phyloP scores from a whole-genome alignment of 2,113 vertebrate species.

The Macquaria ambigua region DNA sequence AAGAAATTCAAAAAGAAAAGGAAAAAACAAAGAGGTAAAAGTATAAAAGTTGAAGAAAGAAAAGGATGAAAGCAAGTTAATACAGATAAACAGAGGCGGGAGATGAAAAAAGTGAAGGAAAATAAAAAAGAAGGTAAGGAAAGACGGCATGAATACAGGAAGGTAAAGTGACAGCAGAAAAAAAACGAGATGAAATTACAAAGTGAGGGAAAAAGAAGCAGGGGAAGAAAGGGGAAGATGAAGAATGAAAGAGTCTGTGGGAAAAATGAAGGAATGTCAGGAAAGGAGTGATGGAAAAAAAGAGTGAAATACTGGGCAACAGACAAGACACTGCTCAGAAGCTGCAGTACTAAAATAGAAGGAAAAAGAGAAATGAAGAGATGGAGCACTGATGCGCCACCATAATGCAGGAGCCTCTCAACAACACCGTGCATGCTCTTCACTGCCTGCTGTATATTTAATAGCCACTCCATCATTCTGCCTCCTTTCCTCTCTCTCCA shows the following conservation, averaged over 20 bases:
- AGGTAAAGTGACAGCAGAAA: neutral
- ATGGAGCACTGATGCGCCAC: constrained; percentile 70
- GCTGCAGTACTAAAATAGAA: constrained; percentile 14
- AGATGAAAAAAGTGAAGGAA: neutral
- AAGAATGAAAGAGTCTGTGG: neutral
- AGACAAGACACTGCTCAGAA: neutral
- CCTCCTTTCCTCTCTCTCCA: constrained; percentile 62
- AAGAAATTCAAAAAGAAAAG: neutral
- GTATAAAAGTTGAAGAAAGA: neutral
- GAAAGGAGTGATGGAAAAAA: constrained; percentile 6
- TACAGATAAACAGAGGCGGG: neutral
- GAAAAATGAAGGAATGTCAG: neutral
- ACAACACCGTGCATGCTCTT: constrained; percentile 85
- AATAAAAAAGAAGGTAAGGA: neutral
- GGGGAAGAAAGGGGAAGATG: neutral
- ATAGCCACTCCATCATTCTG: constrained; percentile 85
- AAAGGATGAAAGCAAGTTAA: neutral
- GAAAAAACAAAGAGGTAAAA: neutral
- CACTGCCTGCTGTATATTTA: constrained; percentile 85
- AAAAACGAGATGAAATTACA: constrained; percentile 1
- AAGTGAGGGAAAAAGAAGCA: neutral
- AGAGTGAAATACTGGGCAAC: neutral
- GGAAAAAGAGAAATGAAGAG: constrained; percentile 36
- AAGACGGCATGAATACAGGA: neutral
- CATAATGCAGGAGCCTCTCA: constrained; percentile 88